Evolutionary conservation across 2,888 invertebrate genomes (phyloP).

Genomic region (Lasioglossum zephyrum): DNA sequence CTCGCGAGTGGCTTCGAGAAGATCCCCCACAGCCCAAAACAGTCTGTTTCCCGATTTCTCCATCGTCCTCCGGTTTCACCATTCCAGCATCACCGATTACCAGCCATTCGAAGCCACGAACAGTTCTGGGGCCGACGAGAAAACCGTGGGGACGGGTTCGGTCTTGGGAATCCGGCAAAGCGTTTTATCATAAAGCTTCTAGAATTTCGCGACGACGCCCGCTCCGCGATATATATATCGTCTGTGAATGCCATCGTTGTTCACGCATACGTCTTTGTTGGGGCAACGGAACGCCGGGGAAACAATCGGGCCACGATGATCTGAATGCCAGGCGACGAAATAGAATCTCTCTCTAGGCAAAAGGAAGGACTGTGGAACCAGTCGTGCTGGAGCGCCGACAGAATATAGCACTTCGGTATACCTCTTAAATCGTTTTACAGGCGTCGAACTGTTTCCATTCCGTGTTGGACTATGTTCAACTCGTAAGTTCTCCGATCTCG

Average conservation of each 20-base stretch:
- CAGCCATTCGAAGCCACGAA: background rate
- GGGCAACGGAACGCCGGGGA: background rate
- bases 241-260: background rate
- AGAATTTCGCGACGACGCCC: constrained; percentile 7
- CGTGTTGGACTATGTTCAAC: constrained; percentile 41
- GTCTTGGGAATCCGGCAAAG: background rate
- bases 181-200: constrained; percentile 10
- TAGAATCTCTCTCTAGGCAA: constrained; percentile 30
- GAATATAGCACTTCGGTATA: constrained; percentile 39
- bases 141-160: background rate
- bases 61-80: background rate
- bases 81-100: background rate
- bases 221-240: background rate
- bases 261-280: constrained; percentile 6
- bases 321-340: constrained; percentile 31
- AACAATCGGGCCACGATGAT: constrained; percentile 22
- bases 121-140: background rate
- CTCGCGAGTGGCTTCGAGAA: background rate
- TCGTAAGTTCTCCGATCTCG: constrained; percentile 51
- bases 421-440: constrained; percentile 60
- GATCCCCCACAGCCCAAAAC: background rate
- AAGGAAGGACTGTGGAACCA: constrained; percentile 30
- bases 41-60: background rate
- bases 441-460: constrained; percentile 59
- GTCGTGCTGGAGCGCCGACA: background rate